A percentile compares a stretch with the other conserved stretches of the same genome.
phyloP scores from a whole-genome alignment of 1,140 invertebrate species.

The Drosophila auraria region DNA sequence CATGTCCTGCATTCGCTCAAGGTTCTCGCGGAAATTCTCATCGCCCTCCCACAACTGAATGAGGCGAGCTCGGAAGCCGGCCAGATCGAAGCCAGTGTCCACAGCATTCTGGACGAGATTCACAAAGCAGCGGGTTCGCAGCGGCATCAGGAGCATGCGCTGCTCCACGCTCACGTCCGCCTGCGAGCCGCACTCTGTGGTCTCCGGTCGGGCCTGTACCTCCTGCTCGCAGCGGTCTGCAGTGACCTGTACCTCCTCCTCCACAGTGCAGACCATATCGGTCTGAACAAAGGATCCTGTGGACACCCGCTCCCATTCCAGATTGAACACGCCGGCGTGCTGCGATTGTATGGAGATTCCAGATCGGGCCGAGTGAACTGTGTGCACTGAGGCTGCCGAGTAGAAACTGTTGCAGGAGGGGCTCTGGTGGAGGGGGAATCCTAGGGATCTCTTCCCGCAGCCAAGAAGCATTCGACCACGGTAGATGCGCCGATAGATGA shows the following conservation, averaged over 20 bases:
- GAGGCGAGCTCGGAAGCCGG: constrained; percentile 41
- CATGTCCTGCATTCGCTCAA: constrained; percentile 65
- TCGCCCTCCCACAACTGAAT: constrained; percentile 61
- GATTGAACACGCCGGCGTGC: constrained; percentile 22
- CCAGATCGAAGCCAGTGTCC: constrained; percentile 14
- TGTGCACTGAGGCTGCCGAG: constrained; percentile 47
- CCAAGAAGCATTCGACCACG: constrained; percentile 40
- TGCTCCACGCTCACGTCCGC: constrained; percentile 58
- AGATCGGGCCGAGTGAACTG: constrained; percentile 23
- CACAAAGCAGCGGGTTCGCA: constrained; percentile 52
- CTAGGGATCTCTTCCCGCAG: not conserved
- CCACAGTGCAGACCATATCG: constrained; percentile 4
- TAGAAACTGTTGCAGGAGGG: constrained; percentile 59
- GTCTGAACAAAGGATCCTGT: constrained; percentile 42
- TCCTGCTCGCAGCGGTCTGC: constrained; percentile 11
- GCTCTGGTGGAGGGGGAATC: constrained; percentile 9
- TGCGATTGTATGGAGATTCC: constrained; percentile 12
- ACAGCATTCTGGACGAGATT: constrained; percentile 38
- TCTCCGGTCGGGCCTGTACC: constrained; percentile 24
- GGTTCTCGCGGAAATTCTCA: constrained; percentile 60
- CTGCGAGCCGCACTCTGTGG: constrained; percentile 49
- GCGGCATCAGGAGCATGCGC: constrained; percentile 52
- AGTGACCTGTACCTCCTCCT: constrained; percentile 26
- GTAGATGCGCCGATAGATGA: constrained; percentile 34
- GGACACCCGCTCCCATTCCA: constrained; percentile 15